These are phyloP conservation scores for Verasper variegatus DNA, from an alignment of 2,113 vertebrate species.

Conservation along the genomic window DNA sequence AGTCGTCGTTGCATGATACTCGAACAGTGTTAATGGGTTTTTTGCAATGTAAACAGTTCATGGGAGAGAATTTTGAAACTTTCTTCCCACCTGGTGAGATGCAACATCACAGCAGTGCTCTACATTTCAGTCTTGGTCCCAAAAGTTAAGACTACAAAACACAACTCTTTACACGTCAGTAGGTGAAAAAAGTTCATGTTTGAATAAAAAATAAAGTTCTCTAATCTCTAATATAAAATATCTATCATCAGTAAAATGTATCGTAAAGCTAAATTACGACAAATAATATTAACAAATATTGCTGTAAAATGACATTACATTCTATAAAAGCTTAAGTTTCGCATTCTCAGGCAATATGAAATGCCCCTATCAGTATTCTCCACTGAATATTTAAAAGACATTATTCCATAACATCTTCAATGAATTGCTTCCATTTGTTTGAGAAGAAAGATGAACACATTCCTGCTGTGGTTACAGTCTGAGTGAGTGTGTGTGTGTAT, in stretches of 20 bases:
- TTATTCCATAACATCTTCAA: slow-evolving; percentile 28
- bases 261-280: slow-evolving; percentile 40
- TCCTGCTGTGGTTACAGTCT: slow-evolving; percentile 15
- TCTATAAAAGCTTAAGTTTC: slow-evolving; percentile 3
- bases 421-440: slow-evolving; percentile 14
- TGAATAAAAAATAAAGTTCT: slow-evolving; percentile 36
- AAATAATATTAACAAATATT: slow-evolving; percentile 43
- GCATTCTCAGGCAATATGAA: slow-evolving; percentile 27
- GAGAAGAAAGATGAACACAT: slow-evolving; percentile 1
- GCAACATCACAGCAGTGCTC: slow-evolving; percentile 12
- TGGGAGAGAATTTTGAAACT: not conserved
- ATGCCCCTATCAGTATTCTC: not conserved
- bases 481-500: not conserved
- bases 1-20: slow-evolving; percentile 21
- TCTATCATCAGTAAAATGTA: slow-evolving; percentile 47
- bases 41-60: slow-evolving; percentile 47
- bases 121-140: slow-evolving; percentile 14
- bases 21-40: slow-evolving; percentile 28
- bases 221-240: slow-evolving; percentile 56
- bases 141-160: slow-evolving; percentile 39
- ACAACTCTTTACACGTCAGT: not conserved
- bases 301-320: slow-evolving; percentile 15
- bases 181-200: slow-evolving; percentile 20
- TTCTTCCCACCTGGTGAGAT: slow-evolving; percentile 9
- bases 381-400: slow-evolving; percentile 13